Conservation (phyloP, 2,888 invertebrate species). For the Cataglyphis rosenhaueri region DNA sequence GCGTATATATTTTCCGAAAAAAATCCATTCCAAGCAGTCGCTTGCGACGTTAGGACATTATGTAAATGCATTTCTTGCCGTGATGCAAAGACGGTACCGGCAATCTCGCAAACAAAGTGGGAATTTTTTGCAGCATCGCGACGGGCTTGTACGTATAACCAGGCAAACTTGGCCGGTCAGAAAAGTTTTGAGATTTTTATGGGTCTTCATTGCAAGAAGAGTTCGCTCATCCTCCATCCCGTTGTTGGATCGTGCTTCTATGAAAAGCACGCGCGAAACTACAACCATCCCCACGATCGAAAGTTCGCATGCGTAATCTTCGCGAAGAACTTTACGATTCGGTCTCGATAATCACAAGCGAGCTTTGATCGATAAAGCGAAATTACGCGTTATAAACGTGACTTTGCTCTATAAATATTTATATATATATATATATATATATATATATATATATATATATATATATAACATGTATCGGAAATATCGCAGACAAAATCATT, state of each 20-base stretch:
- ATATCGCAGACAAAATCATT: not conserved
- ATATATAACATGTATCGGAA: not conserved
- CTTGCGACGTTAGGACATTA: constrained; percentile 24
- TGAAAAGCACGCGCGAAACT: constrained; percentile 54
- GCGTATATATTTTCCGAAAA: not conserved
- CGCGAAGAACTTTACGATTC: constrained; percentile 6
- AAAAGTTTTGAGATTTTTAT: constrained; percentile 77
- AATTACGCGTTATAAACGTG: not conserved
- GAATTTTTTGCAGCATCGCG: constrained; percentile 38
- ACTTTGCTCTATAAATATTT: too few species aligned
- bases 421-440: too few species aligned
- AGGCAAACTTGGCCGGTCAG: constrained; percentile 68
- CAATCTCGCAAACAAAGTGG: constrained; percentile 46
- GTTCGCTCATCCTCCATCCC: constrained; percentile 10
- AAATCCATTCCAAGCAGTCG: constrained; percentile 11
- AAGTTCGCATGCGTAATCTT: constrained; percentile 54
- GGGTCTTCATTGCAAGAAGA: constrained; percentile 55
- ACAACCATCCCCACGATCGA: constrained; percentile 44
- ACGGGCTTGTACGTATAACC: constrained; percentile 60
- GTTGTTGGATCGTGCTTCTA: constrained; percentile 17
- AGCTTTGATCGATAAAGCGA: constrained; percentile 2
- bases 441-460: not conserved
- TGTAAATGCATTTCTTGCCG: constrained; percentile 46
- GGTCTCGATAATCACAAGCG: constrained; percentile 55
- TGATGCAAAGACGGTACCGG: constrained; percentile 33